These are phyloP conservation scores for Cercopithecus diana DNA, from an alignment of 2,797 vertebrate species.

Conservation along the genomic window DNA sequence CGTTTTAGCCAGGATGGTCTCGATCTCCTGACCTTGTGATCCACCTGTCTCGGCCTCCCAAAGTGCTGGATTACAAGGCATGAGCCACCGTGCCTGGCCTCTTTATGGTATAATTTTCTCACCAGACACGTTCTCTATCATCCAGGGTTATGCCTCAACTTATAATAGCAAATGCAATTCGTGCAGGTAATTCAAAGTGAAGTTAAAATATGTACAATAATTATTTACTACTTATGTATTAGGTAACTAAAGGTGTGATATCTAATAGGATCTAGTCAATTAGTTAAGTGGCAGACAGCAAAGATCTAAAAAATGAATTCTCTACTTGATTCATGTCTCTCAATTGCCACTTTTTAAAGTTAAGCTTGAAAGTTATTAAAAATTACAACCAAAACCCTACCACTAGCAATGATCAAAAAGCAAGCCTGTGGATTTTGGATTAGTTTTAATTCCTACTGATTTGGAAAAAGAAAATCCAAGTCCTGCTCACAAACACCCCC, in stretches of 20 bases:
- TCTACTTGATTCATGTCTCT: background rate
- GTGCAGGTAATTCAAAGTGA: slow-evolving; percentile 47
- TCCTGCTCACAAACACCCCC: background rate
- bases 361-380: background rate
- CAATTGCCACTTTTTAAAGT: background rate
- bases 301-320: slow-evolving; percentile 11
- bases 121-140: background rate
- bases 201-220: background rate
- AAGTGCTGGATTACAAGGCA: no score
- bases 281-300: background rate
- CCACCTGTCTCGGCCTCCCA: no score
- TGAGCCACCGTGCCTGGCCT: no score
- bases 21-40: no score
- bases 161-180: background rate
- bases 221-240: background rate
- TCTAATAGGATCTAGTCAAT: background rate
- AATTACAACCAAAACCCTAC: background rate
- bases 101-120: background rate
- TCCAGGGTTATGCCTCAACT: background rate
- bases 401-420: background rate
- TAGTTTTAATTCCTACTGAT: background rate
- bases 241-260: background rate
- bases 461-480: background rate
- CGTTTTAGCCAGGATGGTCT: no score
- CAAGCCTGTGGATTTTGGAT: background rate